Evolutionary conservation across 1,140 invertebrate species (phyloP).

Genomic region (Cyrtorhinus lividipennis): DNA sequence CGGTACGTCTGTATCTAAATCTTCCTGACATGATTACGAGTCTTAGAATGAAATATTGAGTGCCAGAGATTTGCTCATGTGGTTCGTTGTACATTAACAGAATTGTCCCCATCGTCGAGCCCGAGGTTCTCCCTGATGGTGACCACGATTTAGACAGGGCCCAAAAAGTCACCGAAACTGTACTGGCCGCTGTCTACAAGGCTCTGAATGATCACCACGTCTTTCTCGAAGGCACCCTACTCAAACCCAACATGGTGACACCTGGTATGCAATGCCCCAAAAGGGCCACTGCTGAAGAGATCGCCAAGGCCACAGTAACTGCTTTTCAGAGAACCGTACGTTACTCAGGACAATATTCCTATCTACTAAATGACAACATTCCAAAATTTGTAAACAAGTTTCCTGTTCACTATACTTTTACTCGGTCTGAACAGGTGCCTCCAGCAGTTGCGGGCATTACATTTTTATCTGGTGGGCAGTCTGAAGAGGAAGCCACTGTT

Average conservation of each 20-base stretch:
- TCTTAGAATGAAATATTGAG: too few species aligned
- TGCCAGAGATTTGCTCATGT: not conserved
- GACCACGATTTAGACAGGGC: conserved; percentile 46
- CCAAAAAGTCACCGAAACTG: conserved; percentile 44
- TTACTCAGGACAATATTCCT: too few species aligned
- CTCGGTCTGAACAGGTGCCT: conserved; percentile 19
- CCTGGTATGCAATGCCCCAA: conserved; percentile 66
- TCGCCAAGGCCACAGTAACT: conserved; percentile 73
- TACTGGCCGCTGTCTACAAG: conserved; percentile 51
- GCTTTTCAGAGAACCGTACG: conserved; percentile 70
- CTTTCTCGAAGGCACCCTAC: conserved; percentile 68
- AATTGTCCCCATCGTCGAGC: conserved; percentile 58
- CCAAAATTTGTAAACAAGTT: too few species aligned
- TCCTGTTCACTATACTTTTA: not conserved
- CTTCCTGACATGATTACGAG: not conserved
- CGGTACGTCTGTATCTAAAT: not conserved
- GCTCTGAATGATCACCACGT: conserved; percentile 54
- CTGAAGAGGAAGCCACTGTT: conserved; percentile 88
- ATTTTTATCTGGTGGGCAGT: conserved; percentile 93
- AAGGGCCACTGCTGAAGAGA: conserved; percentile 58
- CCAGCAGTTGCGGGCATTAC: conserved; percentile 48
- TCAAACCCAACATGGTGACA: conserved; percentile 98
- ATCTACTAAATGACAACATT: too few species aligned
- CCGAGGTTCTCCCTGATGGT: conserved; percentile 50
- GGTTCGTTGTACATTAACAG: too few species aligned